phyloP scores from a whole-genome alignment of 2,888 invertebrate species.

The Ptilodon capucinus region DNA sequence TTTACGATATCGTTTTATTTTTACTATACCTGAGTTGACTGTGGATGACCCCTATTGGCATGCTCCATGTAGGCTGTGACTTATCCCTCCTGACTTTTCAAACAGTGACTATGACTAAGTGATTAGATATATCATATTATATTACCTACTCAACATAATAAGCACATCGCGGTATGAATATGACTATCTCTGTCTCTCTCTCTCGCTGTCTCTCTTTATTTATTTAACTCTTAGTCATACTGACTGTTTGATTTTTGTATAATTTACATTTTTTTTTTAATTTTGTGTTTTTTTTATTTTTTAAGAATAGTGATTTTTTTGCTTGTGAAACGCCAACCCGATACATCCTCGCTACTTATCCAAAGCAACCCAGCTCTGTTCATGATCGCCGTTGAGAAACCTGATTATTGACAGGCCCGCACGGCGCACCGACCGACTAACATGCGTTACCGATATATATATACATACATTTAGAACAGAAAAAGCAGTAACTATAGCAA shows the following conservation, averaged over 20 bases:
- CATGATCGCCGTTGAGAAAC: constrained; percentile 44
- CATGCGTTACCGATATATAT: constrained; percentile 64
- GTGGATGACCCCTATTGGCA: constrained; percentile 66
- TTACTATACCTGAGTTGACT: constrained; percentile 57
- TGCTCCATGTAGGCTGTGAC: constrained; percentile 79
- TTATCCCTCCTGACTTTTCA: constrained; percentile 75
- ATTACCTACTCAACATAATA: constrained; percentile 60
- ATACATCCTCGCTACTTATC: constrained; percentile 73
- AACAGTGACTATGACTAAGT: constrained; percentile 79
- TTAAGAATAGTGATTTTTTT: constrained; percentile 71
- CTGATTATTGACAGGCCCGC: constrained; percentile 44
- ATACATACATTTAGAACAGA: too few relatives aligned
- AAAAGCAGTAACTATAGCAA: constrained; percentile 62
- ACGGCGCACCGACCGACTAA: constrained; percentile 63
- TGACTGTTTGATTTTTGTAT: constrained; percentile 80
- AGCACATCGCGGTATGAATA: constrained; percentile 77
- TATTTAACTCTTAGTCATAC: constrained; percentile 78
- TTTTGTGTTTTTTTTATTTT: constrained; percentile 52
- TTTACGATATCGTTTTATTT: constrained; percentile 47
- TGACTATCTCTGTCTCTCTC: constrained; percentile 74
- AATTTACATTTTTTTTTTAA: constrained; percentile 49
- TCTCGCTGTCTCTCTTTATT: constrained; percentile 76
- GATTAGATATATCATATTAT: constrained; percentile 34
- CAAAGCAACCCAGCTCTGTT: constrained; percentile 64
- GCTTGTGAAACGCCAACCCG: constrained; percentile 80